Evolutionary conservation across 1,140 invertebrate genomes (phyloP), one percentile per base, ranked within the genome.

Genomic region (Drosophila erecta): DNA sequence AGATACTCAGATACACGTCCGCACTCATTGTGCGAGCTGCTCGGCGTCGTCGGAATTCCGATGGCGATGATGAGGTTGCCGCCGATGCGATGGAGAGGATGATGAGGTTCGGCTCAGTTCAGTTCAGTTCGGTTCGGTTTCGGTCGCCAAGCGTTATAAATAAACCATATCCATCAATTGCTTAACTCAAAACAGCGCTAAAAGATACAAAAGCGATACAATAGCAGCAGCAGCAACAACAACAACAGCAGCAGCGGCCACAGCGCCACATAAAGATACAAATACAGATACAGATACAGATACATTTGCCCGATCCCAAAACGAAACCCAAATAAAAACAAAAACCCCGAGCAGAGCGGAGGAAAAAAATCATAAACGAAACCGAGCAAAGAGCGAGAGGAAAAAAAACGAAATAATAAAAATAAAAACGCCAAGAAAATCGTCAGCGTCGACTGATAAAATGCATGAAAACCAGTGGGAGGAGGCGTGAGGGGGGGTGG

Each of bases 151-250:
- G 84, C 84, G 84, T 89, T 89, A 89, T 89, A 89, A 89, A 89
- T 89, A 89, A 89, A 89, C 84, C 84, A 89, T 89, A 89, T 89
- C 84, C 84, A 89, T 89, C 84, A 89, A 89, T 89, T 89, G 84
- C 84, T 89, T 89, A 89, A 89, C 84, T 84, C 85, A 89, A 89
- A 89, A 89, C 83, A 83, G 79, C 83, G 84, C 80, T 89, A 89
- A 89, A 84, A 89, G 84, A 89, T 89, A 89, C 84, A 89, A 89
- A 75, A 76, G 67, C 81, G 79, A 87, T 79, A 87, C 79, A 77
- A 47, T 44, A 60, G 54, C 47, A 69, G 38, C 20, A 55, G 35
- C 50, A 67, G 57, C 40, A 67, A 33, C 20, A 67, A 67, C 37
- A 57, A 60, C 35, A 62, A 43, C 37, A 66, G 4, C 37, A 66